Conservation (phyloP, 2,888 invertebrate genomes). For the Drosophila maculinotata region DNA sequence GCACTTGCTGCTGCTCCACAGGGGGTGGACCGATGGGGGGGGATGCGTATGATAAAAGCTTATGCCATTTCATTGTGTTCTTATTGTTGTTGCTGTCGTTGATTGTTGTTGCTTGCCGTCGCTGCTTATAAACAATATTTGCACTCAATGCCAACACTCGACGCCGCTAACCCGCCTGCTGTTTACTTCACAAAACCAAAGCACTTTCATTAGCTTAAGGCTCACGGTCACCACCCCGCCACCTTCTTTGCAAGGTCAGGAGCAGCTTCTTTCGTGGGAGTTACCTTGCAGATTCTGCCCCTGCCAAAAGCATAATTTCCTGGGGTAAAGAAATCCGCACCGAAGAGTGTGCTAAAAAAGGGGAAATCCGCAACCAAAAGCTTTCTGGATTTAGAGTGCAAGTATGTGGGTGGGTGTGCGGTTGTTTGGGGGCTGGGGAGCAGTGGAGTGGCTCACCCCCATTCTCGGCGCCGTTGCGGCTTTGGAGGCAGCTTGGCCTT, state of each 20-base stretch:
- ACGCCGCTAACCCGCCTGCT: constrained; percentile 44
- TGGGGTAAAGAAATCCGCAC: constrained; percentile 53
- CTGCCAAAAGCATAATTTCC: constrained; percentile 38
- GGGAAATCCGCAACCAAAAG: constrained; percentile 50
- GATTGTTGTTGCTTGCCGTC: constrained; percentile 30
- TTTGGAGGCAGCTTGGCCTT: constrained; percentile 50
- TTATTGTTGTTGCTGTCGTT: constrained; percentile 19
- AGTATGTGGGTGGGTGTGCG: constrained; percentile 2
- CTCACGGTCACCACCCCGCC: constrained; percentile 66
- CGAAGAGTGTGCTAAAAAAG: constrained; percentile 55
- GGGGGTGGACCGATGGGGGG: too few relatives aligned
- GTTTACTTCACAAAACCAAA: constrained; percentile 53
- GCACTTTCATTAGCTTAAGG: constrained; percentile 77
- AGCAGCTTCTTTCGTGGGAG: constrained; percentile 33
- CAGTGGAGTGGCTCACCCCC: neutral
- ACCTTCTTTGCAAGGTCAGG: constrained; percentile 64
- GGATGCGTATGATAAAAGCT: constrained; percentile 73
- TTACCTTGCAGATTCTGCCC: constrained; percentile 12
- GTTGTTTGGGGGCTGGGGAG: neutral
- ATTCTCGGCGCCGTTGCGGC: neutral
- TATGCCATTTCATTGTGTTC: constrained; percentile 38
- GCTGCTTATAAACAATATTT: constrained; percentile 38
- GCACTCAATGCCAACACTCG: constrained; percentile 43
- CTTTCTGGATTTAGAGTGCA: constrained; percentile 45
- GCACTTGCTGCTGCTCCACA: constrained; percentile 41